Evolutionary conservation across 2,888 invertebrate genomes (phyloP).

Genomic region (Lapara coniferarum): DNA sequence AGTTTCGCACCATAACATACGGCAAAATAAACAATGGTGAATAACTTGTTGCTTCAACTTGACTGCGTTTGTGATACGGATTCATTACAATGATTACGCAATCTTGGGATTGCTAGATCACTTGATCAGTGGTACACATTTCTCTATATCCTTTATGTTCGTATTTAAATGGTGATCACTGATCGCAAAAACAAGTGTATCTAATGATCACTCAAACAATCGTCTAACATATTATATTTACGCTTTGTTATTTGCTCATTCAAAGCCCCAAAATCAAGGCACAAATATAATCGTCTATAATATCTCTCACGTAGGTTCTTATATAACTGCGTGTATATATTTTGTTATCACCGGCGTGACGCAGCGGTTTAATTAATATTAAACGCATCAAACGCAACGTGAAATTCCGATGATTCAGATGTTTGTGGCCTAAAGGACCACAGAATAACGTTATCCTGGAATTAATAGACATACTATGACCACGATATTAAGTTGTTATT

Average conservation of each 20-base stretch:
- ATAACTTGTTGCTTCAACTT: neutral
- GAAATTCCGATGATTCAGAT: neutral
- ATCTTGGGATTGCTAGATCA: neutral
- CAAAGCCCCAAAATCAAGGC: neutral
- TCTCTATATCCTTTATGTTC: no score
- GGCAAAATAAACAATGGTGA: slow-evolving; percentile 8
- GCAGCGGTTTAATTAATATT: slow-evolving; percentile 14
- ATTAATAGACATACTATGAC: neutral
- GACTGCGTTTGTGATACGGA: neutral
- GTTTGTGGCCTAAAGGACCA: slow-evolving; percentile 3
- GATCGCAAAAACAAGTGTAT: no score
- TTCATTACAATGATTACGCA: neutral
- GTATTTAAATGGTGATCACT: no score
- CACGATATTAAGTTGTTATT: neutral
- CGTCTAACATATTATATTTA: no score
- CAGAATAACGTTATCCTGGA: neutral
- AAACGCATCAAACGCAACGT: slow-evolving; percentile 4
- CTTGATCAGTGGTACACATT: no score
- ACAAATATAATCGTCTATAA: neutral
- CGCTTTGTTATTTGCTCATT: no score
- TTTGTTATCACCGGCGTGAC: neutral
- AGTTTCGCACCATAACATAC: slow-evolving; percentile 19
- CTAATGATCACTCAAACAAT: no score
- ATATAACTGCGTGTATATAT: neutral
- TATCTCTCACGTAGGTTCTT: neutral